Conservation (phyloP, 2,797 vertebrate species). For the Gastrophryne carolinensis region DNA sequence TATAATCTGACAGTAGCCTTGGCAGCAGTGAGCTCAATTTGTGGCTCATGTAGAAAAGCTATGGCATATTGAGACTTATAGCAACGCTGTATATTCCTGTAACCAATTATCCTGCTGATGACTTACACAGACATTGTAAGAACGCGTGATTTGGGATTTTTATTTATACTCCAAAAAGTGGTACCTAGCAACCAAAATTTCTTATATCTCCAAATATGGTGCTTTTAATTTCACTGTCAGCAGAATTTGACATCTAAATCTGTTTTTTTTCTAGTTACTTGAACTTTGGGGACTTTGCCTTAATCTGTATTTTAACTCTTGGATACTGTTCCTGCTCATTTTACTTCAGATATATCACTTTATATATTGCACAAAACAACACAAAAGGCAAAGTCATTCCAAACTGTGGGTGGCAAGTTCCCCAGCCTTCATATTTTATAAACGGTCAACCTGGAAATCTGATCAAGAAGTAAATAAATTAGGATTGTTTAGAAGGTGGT, state of each 20-base stretch:
- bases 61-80: constrained; percentile 39
- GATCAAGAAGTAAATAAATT: background rate
- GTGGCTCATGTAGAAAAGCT: constrained; percentile 41
- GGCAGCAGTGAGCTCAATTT: constrained; percentile 36
- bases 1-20: constrained; percentile 53
- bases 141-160: constrained; percentile 36
- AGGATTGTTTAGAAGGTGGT: background rate
- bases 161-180: constrained; percentile 43
- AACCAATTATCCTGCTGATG: constrained; percentile 45
- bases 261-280: constrained; percentile 35
- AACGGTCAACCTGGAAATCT: background rate
- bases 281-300: constrained; percentile 7
- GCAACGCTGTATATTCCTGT: constrained; percentile 38
- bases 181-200: constrained; percentile 39
- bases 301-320: constrained; percentile 20
- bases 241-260: constrained; percentile 32
- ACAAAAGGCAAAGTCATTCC: constrained; percentile 8
- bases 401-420: no score
- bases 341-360: background rate
- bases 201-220: background rate
- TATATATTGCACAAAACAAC: constrained; percentile 15
- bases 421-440: no score
- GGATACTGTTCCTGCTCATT: constrained; percentile 12
- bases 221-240: constrained; percentile 39
- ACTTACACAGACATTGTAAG: constrained; percentile 44